phyloP scores from a whole-genome alignment of 2,113 vertebrate genomes.

The Tenrec ecaudatus region DNA sequence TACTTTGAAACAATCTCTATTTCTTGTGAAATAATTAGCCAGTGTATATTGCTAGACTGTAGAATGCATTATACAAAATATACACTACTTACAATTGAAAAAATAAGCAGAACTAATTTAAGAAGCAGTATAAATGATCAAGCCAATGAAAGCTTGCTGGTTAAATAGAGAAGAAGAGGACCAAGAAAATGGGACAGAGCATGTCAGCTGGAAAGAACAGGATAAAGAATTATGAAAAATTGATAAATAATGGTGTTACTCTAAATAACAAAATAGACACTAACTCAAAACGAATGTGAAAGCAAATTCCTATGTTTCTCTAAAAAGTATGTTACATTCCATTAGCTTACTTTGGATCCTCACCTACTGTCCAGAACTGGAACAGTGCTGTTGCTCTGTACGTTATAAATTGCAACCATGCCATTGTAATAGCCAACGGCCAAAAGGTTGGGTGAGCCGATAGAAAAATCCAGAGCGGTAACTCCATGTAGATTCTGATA shows the following conservation, averaged over 20 bases:
- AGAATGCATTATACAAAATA: too few relatives aligned
- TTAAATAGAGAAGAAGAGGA: not conserved
- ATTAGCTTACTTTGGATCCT: conserved; percentile 35
- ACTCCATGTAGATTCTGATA: conserved; percentile 88
- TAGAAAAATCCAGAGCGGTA: conserved; percentile 93
- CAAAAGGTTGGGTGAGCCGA: conserved; percentile 85
- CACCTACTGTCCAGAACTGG: conserved; percentile 88
- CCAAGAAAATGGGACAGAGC: not conserved
- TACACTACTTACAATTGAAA: too few relatives aligned
- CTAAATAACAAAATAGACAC: not conserved
- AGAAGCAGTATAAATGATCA: not conserved
- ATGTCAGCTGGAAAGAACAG: not conserved
- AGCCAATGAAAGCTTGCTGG: not conserved
- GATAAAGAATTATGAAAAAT: not conserved
- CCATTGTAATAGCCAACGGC: conserved; percentile 92
- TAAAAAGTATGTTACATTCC: not conserved
- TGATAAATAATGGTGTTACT: conserved; percentile 8
- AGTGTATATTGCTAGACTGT: too few relatives aligned
- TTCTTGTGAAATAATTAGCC: too few relatives aligned
- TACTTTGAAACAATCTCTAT: too few relatives aligned
- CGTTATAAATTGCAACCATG: conserved; percentile 86
- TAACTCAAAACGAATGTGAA: conserved; percentile 8
- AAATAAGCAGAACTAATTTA: not conserved
- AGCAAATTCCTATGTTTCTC: not conserved
- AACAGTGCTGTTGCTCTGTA: conserved; percentile 70